These are phyloP conservation scores for Platycheirus rosarum DNA, from an alignment of 2,888 invertebrate species.

Conservation along the genomic window DNA sequence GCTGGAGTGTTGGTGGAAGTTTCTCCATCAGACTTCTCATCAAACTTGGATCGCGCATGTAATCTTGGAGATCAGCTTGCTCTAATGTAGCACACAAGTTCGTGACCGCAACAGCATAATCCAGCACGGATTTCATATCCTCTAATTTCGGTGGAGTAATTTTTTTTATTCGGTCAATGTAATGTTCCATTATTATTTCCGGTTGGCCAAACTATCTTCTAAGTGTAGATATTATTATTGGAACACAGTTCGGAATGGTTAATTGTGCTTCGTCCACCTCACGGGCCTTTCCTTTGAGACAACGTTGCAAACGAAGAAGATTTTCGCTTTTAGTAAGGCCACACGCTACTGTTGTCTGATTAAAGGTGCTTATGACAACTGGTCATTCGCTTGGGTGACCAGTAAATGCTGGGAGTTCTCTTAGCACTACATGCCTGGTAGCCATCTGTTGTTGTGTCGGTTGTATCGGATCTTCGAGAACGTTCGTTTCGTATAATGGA, in stretches of 20 bases:
- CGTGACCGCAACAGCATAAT: neutral
- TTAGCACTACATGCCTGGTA: no score
- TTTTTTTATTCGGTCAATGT: constrained; percentile 1
- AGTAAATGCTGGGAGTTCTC: no score
- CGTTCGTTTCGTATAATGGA: no score
- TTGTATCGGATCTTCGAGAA: no score
- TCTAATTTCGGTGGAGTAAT: neutral
- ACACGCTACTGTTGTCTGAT: no score
- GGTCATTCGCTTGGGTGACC: no score
- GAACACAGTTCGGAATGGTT: neutral
- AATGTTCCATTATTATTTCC: neutral
- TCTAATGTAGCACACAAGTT: neutral
- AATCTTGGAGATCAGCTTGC: no score
- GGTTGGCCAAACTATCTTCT: constrained; percentile 18
- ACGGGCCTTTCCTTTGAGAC: neutral
- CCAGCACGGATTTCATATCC: neutral
- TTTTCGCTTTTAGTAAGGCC: neutral
- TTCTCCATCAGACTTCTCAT: constrained; percentile 6
- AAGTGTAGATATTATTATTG: constrained; percentile 6
- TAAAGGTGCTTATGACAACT: no score
- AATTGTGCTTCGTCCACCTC: neutral
- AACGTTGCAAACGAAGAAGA: constrained; percentile 9
- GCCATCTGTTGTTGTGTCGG: no score
- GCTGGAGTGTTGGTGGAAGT: neutral
- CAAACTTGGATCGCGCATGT: constrained; percentile 12